A percentile compares a stretch with the other conserved stretches of the same genome.
These are phyloP conservation scores for Paralvinella palmiformis DNA, from an alignment of 1,140 invertebrate species.

Conservation along the genomic window DNA sequence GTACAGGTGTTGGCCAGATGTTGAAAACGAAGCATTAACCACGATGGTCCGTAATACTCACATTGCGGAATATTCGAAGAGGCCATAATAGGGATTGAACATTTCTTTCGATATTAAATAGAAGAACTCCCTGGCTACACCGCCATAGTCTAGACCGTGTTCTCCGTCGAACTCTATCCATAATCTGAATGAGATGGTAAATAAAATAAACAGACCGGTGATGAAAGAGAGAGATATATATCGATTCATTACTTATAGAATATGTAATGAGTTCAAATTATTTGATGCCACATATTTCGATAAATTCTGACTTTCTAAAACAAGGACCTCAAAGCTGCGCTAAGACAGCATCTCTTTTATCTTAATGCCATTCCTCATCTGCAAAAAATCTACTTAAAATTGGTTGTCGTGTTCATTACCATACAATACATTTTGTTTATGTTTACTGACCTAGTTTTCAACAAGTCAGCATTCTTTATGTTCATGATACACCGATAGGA, in stretches of 20 bases:
- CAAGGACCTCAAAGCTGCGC: background rate
- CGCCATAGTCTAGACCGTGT: slow-evolving; percentile 95
- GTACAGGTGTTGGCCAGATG: too few species aligned
- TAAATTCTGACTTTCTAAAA: background rate
- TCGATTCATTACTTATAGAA: background rate
- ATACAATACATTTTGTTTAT: too few species aligned
- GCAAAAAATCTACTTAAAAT: background rate
- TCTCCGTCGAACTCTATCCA: slow-evolving; percentile 99
- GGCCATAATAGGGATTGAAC: slow-evolving; percentile 98
- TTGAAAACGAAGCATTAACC: too few species aligned
- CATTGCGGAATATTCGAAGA: slow-evolving; percentile 99
- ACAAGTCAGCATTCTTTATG: slow-evolving; percentile 53
- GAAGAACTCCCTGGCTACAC: slow-evolving; percentile 87
- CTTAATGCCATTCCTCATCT: background rate
- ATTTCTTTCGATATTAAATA: slow-evolving; percentile 97
- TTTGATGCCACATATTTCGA: background rate
- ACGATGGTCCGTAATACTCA: slow-evolving; percentile 54
- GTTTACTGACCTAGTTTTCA: slow-evolving; percentile 70
- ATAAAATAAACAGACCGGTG: background rate
- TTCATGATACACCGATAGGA: slow-evolving; percentile 57
- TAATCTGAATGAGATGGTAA: slow-evolving; percentile 56
- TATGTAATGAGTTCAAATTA: background rate
- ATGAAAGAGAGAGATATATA: background rate
- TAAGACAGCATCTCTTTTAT: background rate
- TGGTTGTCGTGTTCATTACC: background rate